phyloP scores from a whole-genome alignment of 37 sponge, comb jelly and placozoan genomes.

The Amphimedon queenslandica region DNA sequence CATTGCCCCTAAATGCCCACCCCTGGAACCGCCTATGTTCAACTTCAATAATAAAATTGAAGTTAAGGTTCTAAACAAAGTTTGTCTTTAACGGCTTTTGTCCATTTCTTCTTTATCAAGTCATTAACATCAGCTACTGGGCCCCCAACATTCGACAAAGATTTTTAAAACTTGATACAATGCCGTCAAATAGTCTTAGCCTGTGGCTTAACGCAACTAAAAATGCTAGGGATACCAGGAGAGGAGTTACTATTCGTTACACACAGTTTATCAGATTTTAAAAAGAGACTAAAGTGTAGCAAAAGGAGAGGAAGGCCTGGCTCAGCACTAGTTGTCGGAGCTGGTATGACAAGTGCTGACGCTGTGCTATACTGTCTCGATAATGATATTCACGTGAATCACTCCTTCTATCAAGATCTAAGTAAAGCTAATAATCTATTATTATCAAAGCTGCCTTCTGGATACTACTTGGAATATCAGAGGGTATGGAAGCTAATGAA shows the following conservation, averaged over 20 bases:
- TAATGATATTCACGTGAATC: conserved; percentile 40
- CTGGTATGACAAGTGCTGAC: conserved; percentile 85
- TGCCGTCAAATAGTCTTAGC: conserved; percentile 78
- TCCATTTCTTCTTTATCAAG: too few species aligned
- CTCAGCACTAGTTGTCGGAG: conserved; percentile 74
- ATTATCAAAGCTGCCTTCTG: conserved; percentile 45
- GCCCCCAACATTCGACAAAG: too few species aligned
- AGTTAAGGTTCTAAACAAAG: too few species aligned
- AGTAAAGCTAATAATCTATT: conserved; percentile 15
- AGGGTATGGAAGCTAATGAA: conserved; percentile 53
- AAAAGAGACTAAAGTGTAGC: not conserved
- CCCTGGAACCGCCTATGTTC: too few species aligned
- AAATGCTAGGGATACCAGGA: conserved; percentile 56
- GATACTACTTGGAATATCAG: conserved; percentile 49
- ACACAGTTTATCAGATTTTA: conserved; percentile 24
- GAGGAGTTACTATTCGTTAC: conserved; percentile 61
- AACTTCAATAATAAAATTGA: too few species aligned
- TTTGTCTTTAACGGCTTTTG: too few species aligned
- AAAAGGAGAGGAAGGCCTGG: not conserved
- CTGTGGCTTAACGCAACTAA: conserved; percentile 47
- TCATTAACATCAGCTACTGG: too few species aligned
- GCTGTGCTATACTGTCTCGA: conserved; percentile 40
- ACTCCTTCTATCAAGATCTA: conserved; percentile 51
- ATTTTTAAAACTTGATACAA: too few species aligned
- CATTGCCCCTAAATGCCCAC: too few species aligned